Evolutionary conservation across 2,797 vertebrate genomes (phyloP), one percentile per base, ranked within the genome.

Genomic region (Intellagama lesueurii): DNA sequence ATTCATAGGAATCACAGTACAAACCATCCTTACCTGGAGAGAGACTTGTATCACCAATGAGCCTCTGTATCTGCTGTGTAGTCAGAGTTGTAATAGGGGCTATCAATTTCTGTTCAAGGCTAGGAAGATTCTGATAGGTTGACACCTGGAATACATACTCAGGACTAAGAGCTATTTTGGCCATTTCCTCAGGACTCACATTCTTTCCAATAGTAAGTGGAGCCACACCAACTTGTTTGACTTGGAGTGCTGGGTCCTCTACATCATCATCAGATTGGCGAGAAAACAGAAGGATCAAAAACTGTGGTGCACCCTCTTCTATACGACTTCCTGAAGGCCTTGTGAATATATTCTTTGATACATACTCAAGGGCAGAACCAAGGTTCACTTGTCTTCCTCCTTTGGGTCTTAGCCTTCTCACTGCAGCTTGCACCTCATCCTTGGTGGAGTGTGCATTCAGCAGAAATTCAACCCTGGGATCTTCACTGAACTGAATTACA

Each of bases 291-390:
- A 99, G 80, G 90, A 99, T 95, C 92, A 99, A 96, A 94, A 99
- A 99, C 95, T 99, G 99, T 0, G 99, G 99, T 44, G 99, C 98
- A 0, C 97, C 97, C 4, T 99, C 99, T 88, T 99, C 98, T 7
- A 99, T 97, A 26, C 99, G 98, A 92, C 99, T 99, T 89, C 99
- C 99, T 0, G 97, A 97, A 7, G 98, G 97, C 92, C 98, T 97
- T 90, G 98, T 98, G 96, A 98, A 99, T 95, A 99, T 98, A 72
- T 97, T 98, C 95, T 92, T 98, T 52, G 97, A 94, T 76, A 99
- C 98, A 49, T 96, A 99, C 24, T 98, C 98, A 79, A 99, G 96
- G 81, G 99, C 99, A 9, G 90, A 95, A 6, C 99, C 99, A 0
- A 98, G 91, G 3, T 99, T 98, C 19, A 97, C 94, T 86, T 88